Base-by-base conservation (phyloP, 2,888 invertebrate genomes). In the Carabus problematicus region DNA sequence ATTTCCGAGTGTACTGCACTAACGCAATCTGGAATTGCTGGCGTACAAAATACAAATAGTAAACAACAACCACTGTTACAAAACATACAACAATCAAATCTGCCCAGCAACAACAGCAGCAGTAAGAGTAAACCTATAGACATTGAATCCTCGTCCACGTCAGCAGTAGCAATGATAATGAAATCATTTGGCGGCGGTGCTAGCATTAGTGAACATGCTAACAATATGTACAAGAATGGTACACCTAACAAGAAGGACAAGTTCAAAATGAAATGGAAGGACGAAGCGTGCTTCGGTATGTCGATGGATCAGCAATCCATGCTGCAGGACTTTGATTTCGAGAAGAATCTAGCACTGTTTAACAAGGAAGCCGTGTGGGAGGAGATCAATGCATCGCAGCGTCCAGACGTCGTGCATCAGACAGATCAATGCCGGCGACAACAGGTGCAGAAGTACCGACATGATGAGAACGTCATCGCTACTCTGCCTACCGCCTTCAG, bases 311-410 rank as follows among this genome's bases (percentile, higher is more conserved):
- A 88, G 64, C 29, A 29, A 29, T 85, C 85, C 62, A 82, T 86
- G 73, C 80, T 89, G 62, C 86, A 91, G 78, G 96, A 97, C 76
- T 97, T 97, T 84, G 96, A 97, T 85, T 96, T 97, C 85, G 96
- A 97, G 79, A 94, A 94, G 73, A 97, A 96, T 84, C 85, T 96
- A 66, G 95, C 95, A 18, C 84, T 97, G 58, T 97, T 97, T 82
- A 91, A 96, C 82, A 96, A 96, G 82, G 83, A 88, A 82, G 91
- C 91, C 19, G 85, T 92, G 59, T 92, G 90, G 88, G 88, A 92
- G 76, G 88, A 91, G 80, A 87, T 92, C 58, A 88, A 90, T 77
- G 81, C 83, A 18, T 84, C 85, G 3, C 85, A 85, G 70, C 88
- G 87, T 74, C 88, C 89, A 0, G 89, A 89, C 75, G 82, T 88